Percentiles rank a stretch among this genome's conserved stretches.
These are phyloP conservation scores for Allacma fusca DNA, from an alignment of 2,888 invertebrate genomes.

Conservation along the genomic window DNA sequence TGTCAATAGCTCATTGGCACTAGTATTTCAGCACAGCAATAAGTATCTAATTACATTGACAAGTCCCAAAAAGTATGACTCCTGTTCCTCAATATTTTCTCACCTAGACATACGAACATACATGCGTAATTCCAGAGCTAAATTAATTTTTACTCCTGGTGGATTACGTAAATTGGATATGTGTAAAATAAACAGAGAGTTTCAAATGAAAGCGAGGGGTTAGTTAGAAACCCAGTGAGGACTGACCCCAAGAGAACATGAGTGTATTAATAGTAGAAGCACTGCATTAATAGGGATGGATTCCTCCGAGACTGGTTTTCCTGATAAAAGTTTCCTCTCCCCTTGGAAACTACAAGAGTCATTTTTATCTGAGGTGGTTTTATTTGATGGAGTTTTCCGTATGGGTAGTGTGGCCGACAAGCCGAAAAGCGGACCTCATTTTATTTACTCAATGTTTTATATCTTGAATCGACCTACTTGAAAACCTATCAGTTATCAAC, in stretches of 20 bases:
- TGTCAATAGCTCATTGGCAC: no score
- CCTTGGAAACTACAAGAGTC: background rate
- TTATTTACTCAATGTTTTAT: slow-evolving; percentile 55
- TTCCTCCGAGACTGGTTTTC: slow-evolving; percentile 57
- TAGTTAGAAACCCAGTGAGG: background rate
- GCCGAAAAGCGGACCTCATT: slow-evolving; percentile 41
- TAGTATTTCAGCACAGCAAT: no score
- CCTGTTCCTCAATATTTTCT: background rate
- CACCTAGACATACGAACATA: background rate
- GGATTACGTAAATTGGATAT: background rate
- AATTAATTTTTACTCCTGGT: background rate
- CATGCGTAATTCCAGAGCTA: background rate
- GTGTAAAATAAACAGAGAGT: slow-evolving; percentile 18
- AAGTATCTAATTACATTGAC: no score
- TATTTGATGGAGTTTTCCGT: slow-evolving; percentile 20
- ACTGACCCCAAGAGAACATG: slow-evolving; percentile 20
- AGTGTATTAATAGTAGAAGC: background rate
- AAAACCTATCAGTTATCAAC: slow-evolving; percentile 56
- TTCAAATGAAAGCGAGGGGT: background rate
- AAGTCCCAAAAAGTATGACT: no score
- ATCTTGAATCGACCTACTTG: slow-evolving; percentile 50
- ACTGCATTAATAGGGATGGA: slow-evolving; percentile 58
- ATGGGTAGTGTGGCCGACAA: background rate
- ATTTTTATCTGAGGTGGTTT: slow-evolving; percentile 2
- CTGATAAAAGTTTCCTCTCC: slow-evolving; percentile 19